These are phyloP conservation scores for Tridacna gigas DNA, from an alignment of 2,888 invertebrate species.

Conservation along the genomic window DNA sequence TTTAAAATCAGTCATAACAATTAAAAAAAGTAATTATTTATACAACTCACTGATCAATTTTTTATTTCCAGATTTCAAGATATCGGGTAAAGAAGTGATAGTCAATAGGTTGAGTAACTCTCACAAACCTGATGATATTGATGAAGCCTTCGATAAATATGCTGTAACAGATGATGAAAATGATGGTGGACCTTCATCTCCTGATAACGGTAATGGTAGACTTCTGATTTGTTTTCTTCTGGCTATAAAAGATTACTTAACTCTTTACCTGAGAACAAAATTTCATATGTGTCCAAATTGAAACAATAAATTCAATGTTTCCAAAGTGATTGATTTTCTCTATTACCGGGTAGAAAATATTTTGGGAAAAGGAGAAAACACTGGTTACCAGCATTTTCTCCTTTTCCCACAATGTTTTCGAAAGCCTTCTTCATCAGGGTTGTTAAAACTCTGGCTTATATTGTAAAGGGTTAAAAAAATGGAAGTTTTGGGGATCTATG, in stretches of 20 bases:
- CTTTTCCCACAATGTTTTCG: background rate
- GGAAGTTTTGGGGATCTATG: no score
- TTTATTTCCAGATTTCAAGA: conserved; percentile 9
- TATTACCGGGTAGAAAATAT: background rate
- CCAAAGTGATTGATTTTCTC: no score
- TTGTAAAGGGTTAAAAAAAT: background rate
- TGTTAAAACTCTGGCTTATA: background rate
- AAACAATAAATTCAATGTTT: no score
- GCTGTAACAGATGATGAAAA: conserved; percentile 63
- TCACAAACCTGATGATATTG: conserved; percentile 71
- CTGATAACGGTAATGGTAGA: conserved; percentile 76
- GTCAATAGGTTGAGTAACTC: conserved; percentile 35
- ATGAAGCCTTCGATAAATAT: conserved; percentile 77
- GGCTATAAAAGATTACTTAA: no score
- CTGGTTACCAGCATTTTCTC: background rate
- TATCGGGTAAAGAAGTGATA: conserved; percentile 38
- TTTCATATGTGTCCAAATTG: no score
- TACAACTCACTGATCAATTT: no score
- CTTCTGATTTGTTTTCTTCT: no score
- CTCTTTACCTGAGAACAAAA: no score
- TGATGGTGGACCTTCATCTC: conserved; percentile 77
- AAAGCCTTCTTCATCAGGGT: background rate
- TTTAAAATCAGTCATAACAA: no score
- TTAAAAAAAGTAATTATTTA: no score
- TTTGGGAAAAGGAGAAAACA: background rate